Evolutionary conservation across 2,113 vertebrate species (phyloP).

Genomic region (Pholis gunnellus): DNA sequence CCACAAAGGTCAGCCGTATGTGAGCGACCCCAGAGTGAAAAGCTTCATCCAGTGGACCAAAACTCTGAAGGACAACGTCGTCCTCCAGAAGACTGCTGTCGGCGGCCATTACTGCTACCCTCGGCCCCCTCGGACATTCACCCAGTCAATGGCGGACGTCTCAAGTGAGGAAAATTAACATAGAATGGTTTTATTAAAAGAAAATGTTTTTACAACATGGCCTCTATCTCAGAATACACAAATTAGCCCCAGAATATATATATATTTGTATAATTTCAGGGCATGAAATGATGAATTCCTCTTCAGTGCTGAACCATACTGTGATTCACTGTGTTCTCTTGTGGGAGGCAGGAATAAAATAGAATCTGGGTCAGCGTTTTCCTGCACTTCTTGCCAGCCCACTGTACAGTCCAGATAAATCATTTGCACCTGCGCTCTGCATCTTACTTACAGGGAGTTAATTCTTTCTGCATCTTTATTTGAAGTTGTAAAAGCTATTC

Average conservation of each 20-base stretch:
- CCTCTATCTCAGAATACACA: not conserved
- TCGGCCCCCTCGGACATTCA: slow-evolving; percentile 82
- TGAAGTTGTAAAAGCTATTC: not conserved
- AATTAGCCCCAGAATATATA: not conserved
- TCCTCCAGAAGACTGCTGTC: slow-evolving; percentile 85
- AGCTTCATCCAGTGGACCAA: slow-evolving; percentile 91
- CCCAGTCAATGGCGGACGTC: slow-evolving; percentile 78
- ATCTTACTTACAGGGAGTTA: not conserved
- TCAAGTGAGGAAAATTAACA: slow-evolving; percentile 77
- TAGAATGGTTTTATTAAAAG: not conserved
- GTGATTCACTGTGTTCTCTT: not conserved
- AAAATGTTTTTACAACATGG: no score
- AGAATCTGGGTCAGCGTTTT: slow-evolving; percentile 21
- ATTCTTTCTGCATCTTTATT: not conserved
- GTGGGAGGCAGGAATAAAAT: slow-evolving; percentile 14
- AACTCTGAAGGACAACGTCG: slow-evolving; percentile 81
- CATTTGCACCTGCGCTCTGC: slow-evolving; percentile 6
- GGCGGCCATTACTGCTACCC: slow-evolving; percentile 92
- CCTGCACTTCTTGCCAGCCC: not conserved
- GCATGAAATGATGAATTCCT: not conserved
- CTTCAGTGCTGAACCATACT: slow-evolving; percentile 11
- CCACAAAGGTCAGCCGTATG: slow-evolving; percentile 89
- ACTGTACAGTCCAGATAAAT: not conserved
- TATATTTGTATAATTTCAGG: not conserved
- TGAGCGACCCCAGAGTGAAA: slow-evolving; percentile 86